Base-by-base conservation (phyloP, 2,888 invertebrate genomes). In the Cerastis rubricosa region DNA sequence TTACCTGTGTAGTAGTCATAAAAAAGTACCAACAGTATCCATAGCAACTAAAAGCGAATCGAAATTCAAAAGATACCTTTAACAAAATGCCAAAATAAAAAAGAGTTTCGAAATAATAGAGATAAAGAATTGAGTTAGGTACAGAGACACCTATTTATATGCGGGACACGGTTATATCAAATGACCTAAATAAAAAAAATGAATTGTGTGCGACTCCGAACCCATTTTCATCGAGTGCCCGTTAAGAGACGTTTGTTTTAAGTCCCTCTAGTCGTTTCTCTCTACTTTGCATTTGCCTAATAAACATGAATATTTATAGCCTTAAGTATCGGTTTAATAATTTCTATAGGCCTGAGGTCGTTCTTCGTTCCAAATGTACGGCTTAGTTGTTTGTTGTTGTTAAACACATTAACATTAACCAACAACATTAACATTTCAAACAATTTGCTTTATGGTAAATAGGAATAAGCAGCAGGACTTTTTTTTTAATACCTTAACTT, bases 291-390 rank as follows among this genome's bases (percentile, higher is more conserved):
- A 78, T 81, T 81, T 68, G 17, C 78, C 25, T 51, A 71, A 78
- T 66, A 81, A 67, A 64, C 77, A 74, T 82, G 74, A 82, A 82
- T 82, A 82, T 82, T 79, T 70, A 81, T 81, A 47, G 0, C 40
- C 35, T 54, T 49, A 76, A 57, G 63, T 61, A 71, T 54, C 59
- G 47, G 59, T 59, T 68, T 25, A 9, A 64, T 76, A 65, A 81
- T 80, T 71, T 65, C 59, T 22, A 59, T 59, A 76, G 59, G 47
- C 54, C 66, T 51, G 35, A 35, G 68, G 57, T 71, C 25, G 29
- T 74, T 66, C 59, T 76, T 57, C 65, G 17, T 59, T 59, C 22
- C 22, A 45, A n/a, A 68, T 59, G 63, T 47, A 22, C 7, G 66
- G 57, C 12, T 61, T 5, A 14, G 40, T 64, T 45, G 43, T 69